phyloP scores from a whole-genome alignment of 1,140 invertebrate genomes.

The Eumaeus atala region DNA sequence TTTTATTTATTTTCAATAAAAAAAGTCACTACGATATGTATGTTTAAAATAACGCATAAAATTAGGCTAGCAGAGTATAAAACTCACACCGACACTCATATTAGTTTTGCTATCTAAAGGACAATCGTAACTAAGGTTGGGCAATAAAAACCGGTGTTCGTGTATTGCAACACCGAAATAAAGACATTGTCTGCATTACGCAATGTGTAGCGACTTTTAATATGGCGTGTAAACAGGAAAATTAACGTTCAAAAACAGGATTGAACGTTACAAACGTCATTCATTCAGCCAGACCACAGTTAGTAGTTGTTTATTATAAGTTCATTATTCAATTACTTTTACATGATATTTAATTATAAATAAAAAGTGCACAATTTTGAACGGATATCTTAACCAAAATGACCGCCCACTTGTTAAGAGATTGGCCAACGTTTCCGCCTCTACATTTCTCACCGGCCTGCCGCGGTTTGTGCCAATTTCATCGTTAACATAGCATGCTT shows the following conservation, averaged over 20 bases:
- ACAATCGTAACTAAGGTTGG: constrained; percentile 1
- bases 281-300: constrained; percentile 23
- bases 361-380: background rate
- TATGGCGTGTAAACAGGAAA: constrained; percentile 32
- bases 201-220: constrained; percentile 22
- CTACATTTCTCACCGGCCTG: constrained; percentile 28
- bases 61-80: too few species aligned
- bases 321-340: too few species aligned
- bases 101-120: background rate
- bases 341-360: background rate
- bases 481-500: constrained; percentile 22
- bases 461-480: constrained; percentile 20
- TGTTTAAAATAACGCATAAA: too few species aligned
- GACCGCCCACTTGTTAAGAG: constrained; percentile 32
- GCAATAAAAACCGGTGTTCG: constrained; percentile 23
- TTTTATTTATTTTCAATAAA: too few species aligned
- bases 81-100: background rate
- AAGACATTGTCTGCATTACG: constrained; percentile 28
- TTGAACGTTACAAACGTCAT: constrained; percentile 28
- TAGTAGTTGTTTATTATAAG: constrained; percentile 12
- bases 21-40: too few species aligned
- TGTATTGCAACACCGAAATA: constrained; percentile 21
- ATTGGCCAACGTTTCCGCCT: constrained; percentile 40
- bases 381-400: constrained; percentile 22
- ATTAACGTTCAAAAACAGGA: constrained; percentile 17